These are phyloP conservation scores for Opisthocomus hoazin DNA, from an alignment of 2,113 vertebrate genomes.

Conservation along the genomic window DNA sequence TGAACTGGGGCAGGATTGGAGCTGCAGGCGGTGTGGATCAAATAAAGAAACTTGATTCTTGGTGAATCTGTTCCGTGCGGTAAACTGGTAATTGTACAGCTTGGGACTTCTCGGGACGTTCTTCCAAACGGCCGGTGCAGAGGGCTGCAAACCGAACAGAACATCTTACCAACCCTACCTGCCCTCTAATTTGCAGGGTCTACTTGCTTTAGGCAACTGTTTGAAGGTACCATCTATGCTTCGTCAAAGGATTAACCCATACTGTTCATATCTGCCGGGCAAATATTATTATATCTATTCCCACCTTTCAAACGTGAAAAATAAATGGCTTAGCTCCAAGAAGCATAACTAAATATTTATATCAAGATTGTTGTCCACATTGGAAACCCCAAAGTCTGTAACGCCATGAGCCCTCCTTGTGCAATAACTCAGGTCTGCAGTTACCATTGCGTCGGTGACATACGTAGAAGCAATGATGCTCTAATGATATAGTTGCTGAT, in stretches of 20 bases:
- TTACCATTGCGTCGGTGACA: neutral
- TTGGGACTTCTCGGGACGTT: conserved; percentile 22
- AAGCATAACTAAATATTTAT: conserved; percentile 7
- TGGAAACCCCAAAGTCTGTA: neutral
- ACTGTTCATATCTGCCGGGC: neutral
- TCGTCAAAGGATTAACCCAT: neutral
- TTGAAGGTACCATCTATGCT: neutral
- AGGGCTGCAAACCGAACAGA: conserved; percentile 36
- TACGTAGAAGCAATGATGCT: neutral
- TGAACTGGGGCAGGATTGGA: neutral
- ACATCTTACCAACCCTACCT: conserved; percentile 9
- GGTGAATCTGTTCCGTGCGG: conserved; percentile 37
- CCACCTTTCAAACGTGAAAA: neutral
- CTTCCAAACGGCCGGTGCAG: conserved; percentile 43
- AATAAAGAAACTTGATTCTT: conserved; percentile 40
- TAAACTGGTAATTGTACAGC: conserved; percentile 45
- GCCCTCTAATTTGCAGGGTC: neutral
- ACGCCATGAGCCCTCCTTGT: neutral
- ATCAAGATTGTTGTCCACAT: neutral
- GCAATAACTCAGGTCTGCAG: neutral
- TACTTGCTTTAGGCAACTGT: conserved; percentile 14
- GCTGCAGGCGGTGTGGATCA: neutral
- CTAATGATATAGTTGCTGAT: neutral
- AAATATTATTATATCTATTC: neutral
- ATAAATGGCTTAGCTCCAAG: conserved; percentile 17